Evolutionary conservation across 2,888 invertebrate species (phyloP).

Genomic region (Ephialtes manifestator): DNA sequence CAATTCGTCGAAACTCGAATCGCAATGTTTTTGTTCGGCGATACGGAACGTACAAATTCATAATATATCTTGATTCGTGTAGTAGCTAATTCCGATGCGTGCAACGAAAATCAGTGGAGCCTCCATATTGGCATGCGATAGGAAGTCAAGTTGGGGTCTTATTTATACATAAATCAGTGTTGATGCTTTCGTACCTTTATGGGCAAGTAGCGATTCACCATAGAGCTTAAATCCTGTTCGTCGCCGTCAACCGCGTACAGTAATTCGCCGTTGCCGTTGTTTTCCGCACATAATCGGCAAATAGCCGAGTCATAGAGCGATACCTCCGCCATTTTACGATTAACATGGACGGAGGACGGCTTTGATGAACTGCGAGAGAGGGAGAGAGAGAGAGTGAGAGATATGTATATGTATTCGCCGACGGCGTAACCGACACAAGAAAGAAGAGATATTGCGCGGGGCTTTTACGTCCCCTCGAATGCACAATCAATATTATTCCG

Average conservation of each 20-base stretch:
- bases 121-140: constrained; percentile 79
- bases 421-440: neutral
- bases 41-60: constrained; percentile 44
- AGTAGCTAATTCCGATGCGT: constrained; percentile 77
- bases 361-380: neutral
- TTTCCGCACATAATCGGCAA: constrained; percentile 92
- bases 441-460: neutral
- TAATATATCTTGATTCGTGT: constrained; percentile 81
- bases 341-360: neutral
- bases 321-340: constrained; percentile 81
- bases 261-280: constrained; percentile 90
- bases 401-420: neutral
- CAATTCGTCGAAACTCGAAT: constrained; percentile 17
- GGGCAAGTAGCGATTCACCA: constrained; percentile 92
- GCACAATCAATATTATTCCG: neutral
- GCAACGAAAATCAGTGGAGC: constrained; percentile 82
- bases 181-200: constrained; percentile 88
- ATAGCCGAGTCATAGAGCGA: constrained; percentile 90
- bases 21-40: constrained; percentile 28
- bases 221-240: constrained; percentile 88
- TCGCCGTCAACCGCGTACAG: constrained; percentile 87
- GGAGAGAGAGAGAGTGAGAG: neutral
- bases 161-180: constrained; percentile 64
- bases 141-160: constrained; percentile 83
- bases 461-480: neutral